These are phyloP conservation scores for Pipistrellus pygmaeus DNA, from an alignment of 2,797 vertebrate genomes.

Conservation along the genomic window DNA sequence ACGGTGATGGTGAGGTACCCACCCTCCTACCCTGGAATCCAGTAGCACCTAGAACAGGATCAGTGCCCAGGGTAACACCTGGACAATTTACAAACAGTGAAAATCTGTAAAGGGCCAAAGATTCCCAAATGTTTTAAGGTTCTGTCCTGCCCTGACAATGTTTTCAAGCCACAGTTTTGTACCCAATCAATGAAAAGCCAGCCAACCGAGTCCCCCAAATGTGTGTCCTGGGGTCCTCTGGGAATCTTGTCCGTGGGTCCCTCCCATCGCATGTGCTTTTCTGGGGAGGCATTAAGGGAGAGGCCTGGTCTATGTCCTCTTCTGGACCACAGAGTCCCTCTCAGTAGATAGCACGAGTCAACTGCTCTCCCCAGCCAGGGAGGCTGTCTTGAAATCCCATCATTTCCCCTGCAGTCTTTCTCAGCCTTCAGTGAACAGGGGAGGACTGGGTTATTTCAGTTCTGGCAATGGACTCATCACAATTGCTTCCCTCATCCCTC, in stretches of 20 bases:
- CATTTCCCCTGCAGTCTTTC: neutral
- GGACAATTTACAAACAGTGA: neutral
- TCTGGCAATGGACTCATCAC: slow-evolving; percentile 76
- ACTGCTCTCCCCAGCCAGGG: neutral
- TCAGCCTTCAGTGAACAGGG: neutral
- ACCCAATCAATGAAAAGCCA: neutral
- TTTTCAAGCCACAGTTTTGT: neutral
- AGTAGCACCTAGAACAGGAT: neutral
- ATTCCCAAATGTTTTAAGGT: neutral
- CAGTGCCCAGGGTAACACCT: neutral
- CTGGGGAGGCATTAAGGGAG: neutral
- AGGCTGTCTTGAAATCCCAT: slow-evolving; percentile 68
- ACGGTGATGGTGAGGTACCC: fast-evolving
- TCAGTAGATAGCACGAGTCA: neutral
- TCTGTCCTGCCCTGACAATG: neutral
- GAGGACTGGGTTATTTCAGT: slow-evolving; percentile 79
- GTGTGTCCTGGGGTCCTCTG: neutral
- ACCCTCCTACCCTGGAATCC: neutral
- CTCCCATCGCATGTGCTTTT: neutral
- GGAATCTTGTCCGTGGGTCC: neutral
- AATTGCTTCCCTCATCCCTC: slow-evolving; percentile 25
- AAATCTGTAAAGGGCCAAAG: neutral
- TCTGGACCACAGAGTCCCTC: neutral
- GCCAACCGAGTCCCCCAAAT: neutral
- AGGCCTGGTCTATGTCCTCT: fast-evolving